Evolutionary conservation across 1,140 invertebrate genomes (phyloP), one percentile per base, ranked within the genome.

Genomic region (Drosophila ananassae): DNA sequence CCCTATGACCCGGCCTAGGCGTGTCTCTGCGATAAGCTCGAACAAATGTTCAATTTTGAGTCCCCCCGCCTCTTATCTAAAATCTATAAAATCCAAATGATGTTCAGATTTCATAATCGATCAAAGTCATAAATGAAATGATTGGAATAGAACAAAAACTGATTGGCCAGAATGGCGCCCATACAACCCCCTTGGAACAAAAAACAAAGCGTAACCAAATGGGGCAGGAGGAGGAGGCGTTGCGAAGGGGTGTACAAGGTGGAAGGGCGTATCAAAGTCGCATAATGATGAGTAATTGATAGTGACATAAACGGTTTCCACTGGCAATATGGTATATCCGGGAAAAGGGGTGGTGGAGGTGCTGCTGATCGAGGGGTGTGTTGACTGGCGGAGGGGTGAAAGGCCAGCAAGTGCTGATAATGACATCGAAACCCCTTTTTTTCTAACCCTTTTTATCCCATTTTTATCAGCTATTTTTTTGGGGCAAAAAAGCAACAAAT

Each of bases 241-340:
- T 28, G 2, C 22, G 30, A 13, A 32, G 28, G 13, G 61, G 41
- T 47, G 25, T n/a, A 39, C 39, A 71, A 59, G 60, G 76, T 77
- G 62, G 63, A 71, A 78, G 77, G 60, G 83, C 79, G 75, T 79
- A 68, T 50, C 73, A 63, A 47, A 32, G 53, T 68, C 28, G 61
- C 77, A 89, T 83, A 89, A 89, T 83, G 83, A 87, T 87, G 83
- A 87, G 84, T 89, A 89, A 89, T 89, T 89, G 83, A 89, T 89
- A 89, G 84, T 89, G 83, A 89, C 83, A 89, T 79, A 79, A 82
- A 63, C 75, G 67, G 73, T 62, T 66, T 56, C 58, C 51, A 61
- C 46, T 46, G 59, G 63, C 57, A 81, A 81, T 73, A 81, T 73
- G 67, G 48, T 60, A 60, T 60, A 60, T 12, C 4, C 9, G 12